Evolutionary conservation across 2,113 vertebrate species (phyloP).

Genomic region (Oncorhynchus tshawytscha): DNA sequence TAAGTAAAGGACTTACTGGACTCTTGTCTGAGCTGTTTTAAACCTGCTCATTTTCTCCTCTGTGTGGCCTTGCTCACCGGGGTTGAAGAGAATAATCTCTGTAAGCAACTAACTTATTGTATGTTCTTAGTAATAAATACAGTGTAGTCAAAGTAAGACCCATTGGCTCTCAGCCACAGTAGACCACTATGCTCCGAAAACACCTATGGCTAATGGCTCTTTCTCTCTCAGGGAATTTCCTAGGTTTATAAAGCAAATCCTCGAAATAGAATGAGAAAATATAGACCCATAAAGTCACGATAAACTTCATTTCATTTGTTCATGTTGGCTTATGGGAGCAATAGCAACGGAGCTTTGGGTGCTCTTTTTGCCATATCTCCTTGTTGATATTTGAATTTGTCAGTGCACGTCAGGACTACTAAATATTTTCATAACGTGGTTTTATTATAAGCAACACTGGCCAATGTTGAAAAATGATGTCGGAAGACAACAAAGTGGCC

Average conservation of each 20-base stretch:
- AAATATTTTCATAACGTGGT: slow-evolving; percentile 77
- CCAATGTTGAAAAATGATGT: slow-evolving; percentile 73
- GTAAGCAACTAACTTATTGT: neutral
- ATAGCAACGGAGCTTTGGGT: slow-evolving; percentile 53
- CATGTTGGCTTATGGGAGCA: slow-evolving; percentile 54
- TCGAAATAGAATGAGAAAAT: slow-evolving; percentile 61
- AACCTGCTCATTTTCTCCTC: neutral
- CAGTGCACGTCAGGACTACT: slow-evolving; percentile 61
- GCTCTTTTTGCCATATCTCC: slow-evolving; percentile 68
- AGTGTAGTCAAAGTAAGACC: neutral
- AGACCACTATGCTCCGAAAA: slow-evolving; percentile 14
- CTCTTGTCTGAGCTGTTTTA: neutral
- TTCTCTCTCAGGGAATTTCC: slow-evolving; percentile 29
- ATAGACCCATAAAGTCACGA: slow-evolving; percentile 55
- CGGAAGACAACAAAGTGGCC: slow-evolving; percentile 64
- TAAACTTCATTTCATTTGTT: slow-evolving; percentile 46
- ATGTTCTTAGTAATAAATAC: neutral
- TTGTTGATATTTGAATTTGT: slow-evolving; percentile 75
- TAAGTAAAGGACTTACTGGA: neutral
- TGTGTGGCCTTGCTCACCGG: neutral
- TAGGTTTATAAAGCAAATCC: slow-evolving; percentile 53
- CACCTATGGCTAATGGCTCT: slow-evolving; percentile 21
- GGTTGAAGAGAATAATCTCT: neutral
- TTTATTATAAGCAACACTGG: slow-evolving; percentile 76
- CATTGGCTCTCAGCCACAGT: neutral